Base-by-base conservation (phyloP, 2,113 vertebrate species). In the Dipodomys ordii region DNA sequence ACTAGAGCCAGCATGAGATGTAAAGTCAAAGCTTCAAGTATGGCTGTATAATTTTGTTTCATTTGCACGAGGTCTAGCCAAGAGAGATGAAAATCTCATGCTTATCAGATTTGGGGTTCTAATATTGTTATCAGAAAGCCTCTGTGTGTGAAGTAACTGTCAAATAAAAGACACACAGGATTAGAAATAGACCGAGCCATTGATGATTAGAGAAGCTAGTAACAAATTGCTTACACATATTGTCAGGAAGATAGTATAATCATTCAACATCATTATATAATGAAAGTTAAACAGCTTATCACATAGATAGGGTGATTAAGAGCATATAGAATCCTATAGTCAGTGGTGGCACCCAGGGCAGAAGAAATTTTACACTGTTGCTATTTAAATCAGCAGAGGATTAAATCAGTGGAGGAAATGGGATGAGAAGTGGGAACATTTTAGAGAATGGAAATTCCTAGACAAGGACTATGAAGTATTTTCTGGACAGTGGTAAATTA, bases 361-460 rank as follows among this genome's bases (percentile, higher is more conserved):
- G 23, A 35, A 27, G 68, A 44, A 73, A 84, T 32, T 49, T 71
- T 46, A 16, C 22, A n/a, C 16, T 32, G 44, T 22, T 46, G 65
- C 23, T 57, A 18, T 12, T 28, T 83, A 19, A 49, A 49, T 49
- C 49, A 49, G 8, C 49, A 49, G 49, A 49, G n/a, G 35, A 35
- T 83, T 69, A 60, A 8, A 20, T 68, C 2, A 8, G 12, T 6
- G 12, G 65, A 12, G 4, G 32, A 88, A 77, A 39, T 20, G 3
- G 4, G 20, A 9, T 16, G n/a, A 5, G n/a, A 22, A 35, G 3
- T n/a, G 2, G 27, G 3, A 69, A 3, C 3, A 46, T 32, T 53
- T 15, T 23, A 15, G 11, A 12, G 65, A 74, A 12, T 4, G 74
- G 60, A 87, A 73, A 23, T 6, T 23, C 22, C 30, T 67, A 22